Base-by-base conservation (phyloP, 92 coral and sea anemone species). In the Phenganax stokvisi region DNA sequence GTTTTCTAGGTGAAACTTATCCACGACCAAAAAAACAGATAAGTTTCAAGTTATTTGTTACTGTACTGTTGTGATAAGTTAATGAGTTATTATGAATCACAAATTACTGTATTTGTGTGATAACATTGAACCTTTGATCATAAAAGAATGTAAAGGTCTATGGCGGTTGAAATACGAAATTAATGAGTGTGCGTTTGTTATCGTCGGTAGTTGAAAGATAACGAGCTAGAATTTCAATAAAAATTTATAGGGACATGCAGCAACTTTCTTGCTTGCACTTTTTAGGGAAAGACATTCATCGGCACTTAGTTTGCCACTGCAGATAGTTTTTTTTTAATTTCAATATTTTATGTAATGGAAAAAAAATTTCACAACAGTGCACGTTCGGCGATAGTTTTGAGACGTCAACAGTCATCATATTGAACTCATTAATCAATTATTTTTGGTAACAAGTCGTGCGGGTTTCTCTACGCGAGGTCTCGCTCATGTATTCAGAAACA, bases 401-500 rank as follows among this genome's bases (percentile, higher is more conserved):
- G 12, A 68, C 53, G 13, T 9, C 31, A 68, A 68, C n/a, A 0
- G 73, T 13, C 54, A 53, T 52, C 73, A 68, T 30, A 68, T 30
- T 68, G 73, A 28, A 68, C 47, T 68, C 73, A 68, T 68, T 68
- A 68, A 10, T 20, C 47, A 20, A 28, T 68, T 68, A 68, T 16
- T 27, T n/a, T 4, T 64, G 47, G 47, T 37, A 37, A 37, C 5
- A 17, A 30, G 52, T 68, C 37, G 12, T 68, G 53, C 13, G 31
- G 73, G 5, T 68, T 28, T 68, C 73, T n/a, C 53, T n/a, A 29
- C 47, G 73, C 31, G 54, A 27, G 2, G 5, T 5, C 47, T 1
- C 47, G 47, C 47, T 68, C 54, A 68, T 30, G 65, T 56, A 28
- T 77, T 77, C 71, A 79, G 5, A 54, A 62, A 15, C 54, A 63